These are phyloP conservation scores for Progne subis DNA, from an alignment of 2,113 vertebrate species.

Conservation along the genomic window DNA sequence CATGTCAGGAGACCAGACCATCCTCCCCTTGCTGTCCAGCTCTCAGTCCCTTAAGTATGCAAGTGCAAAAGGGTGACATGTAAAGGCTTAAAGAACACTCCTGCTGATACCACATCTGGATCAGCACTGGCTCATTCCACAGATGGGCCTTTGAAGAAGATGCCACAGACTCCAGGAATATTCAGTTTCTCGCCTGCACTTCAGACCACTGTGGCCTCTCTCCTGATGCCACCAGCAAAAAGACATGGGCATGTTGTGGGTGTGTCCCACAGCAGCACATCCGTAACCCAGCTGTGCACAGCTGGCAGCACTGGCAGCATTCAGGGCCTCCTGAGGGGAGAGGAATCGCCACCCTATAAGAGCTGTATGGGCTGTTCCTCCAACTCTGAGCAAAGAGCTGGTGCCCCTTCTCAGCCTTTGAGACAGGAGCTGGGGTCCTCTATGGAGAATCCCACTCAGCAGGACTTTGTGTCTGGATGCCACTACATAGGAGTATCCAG, in stretches of 20 bases:
- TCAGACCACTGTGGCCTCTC: background rate
- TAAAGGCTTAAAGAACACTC: background rate
- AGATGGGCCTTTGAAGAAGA: background rate
- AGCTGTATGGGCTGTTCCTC: background rate
- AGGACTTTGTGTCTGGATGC: background rate
- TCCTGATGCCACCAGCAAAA: background rate
- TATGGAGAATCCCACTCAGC: background rate
- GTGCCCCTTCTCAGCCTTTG: background rate
- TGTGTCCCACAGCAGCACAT: background rate
- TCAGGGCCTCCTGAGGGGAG: background rate
- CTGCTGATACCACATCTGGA: background rate
- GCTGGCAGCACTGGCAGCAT: background rate
- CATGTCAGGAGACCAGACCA: rapidly evolving
- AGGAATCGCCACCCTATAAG: background rate
- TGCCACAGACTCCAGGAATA: background rate
- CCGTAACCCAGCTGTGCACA: background rate
- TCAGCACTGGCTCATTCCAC: background rate
- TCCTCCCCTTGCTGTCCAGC: background rate
- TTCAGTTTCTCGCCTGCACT: background rate
- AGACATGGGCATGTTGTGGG: background rate
- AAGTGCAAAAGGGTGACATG: background rate
- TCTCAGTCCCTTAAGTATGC: background rate
- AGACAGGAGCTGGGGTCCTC: background rate
- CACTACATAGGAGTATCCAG: background rate
- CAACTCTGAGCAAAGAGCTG: background rate